Conservation (phyloP, 1,140 invertebrate genomes). For the Musca domestica region DNA sequence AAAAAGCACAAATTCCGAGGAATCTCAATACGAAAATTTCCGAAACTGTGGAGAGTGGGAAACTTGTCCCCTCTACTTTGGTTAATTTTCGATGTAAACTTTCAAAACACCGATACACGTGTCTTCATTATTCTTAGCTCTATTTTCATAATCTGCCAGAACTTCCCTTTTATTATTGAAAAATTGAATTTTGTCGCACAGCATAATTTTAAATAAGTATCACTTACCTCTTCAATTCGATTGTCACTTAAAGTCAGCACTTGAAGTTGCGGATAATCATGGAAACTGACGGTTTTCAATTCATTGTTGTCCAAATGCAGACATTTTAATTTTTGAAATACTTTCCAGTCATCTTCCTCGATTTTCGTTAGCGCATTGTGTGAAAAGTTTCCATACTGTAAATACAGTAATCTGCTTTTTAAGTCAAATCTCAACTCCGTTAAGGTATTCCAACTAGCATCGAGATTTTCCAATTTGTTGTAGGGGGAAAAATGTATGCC, state of each 20-base stretch:
- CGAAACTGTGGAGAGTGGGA: no score
- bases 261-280: constrained; percentile 33
- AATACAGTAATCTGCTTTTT: constrained; percentile 32
- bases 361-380: constrained; percentile 34
- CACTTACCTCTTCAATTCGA: constrained; percentile 36
- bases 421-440: constrained; percentile 30
- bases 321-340: constrained; percentile 31
- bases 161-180: no score
- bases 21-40: no score
- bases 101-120: no score
- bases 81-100: no score
- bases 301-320: constrained; percentile 42
- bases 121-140: no score
- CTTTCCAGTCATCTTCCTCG: constrained; percentile 13
- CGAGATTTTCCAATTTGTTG: constrained; percentile 37
- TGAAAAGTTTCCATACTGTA: constrained; percentile 46
- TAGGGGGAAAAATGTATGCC: constrained; percentile 31
- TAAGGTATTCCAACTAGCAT: constrained; percentile 43
- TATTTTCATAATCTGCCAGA: no score
- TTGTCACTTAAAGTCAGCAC: constrained; percentile 37
- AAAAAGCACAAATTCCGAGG: no score
- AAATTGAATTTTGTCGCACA: neutral
- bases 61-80: no score
- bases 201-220: neutral
- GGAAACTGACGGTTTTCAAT: constrained; percentile 34